Evolutionary conservation across 1,140 invertebrate genomes (phyloP), one percentile per base, ranked within the genome.

Genomic region (Rhyzopertha dominica): DNA sequence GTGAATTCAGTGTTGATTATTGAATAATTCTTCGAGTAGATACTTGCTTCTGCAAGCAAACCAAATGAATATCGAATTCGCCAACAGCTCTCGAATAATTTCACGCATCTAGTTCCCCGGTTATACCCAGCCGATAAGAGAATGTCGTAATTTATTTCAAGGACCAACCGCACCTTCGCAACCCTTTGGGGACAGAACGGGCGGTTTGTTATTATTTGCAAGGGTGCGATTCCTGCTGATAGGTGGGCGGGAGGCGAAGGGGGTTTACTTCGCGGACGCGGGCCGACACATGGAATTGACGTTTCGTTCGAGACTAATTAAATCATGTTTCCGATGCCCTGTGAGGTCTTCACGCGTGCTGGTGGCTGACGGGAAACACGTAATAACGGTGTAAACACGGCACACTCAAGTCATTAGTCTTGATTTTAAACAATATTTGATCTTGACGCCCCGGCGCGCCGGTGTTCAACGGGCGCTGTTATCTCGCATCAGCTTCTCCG

Each of bases 401-500:
- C 24, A n/a, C 5, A 39, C 28, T 39, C 16, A 37, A 12, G 18
- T 7, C 37, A 22, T 38, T 38, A 38, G 20, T 38, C 20, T 38
- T 23, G 14, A 38, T 22, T 38, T 38, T 38, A 23, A 20, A 22
- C 35, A 38, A 39, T 39, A 39, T 39, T 39, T 26, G 37, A 26
- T n/a, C n/a, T n/a, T n/a, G n/a, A n/a, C n/a, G n/a, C n/a, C n/a
- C n/a, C n/a, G n/a, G n/a, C n/a, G n/a, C n/a, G n/a, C n/a, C n/a
- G n/a, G n/a, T n/a, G n/a, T n/a, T n/a, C n/a, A n/a, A n/a, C n/a
- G n/a, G n/a, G n/a, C n/a, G n/a, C n/a, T n/a, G n/a, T n/a, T n/a
- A n/a, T n/a, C n/a, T n/a, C n/a, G n/a, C n/a, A n/a, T n/a, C n/a
- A n/a, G n/a, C n/a, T n/a, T n/a, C n/a, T n/a, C n/a, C n/a, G n/a